These are phyloP conservation scores for Lophius americanus DNA, from an alignment of 2,797 vertebrate genomes.

Conservation along the genomic window DNA sequence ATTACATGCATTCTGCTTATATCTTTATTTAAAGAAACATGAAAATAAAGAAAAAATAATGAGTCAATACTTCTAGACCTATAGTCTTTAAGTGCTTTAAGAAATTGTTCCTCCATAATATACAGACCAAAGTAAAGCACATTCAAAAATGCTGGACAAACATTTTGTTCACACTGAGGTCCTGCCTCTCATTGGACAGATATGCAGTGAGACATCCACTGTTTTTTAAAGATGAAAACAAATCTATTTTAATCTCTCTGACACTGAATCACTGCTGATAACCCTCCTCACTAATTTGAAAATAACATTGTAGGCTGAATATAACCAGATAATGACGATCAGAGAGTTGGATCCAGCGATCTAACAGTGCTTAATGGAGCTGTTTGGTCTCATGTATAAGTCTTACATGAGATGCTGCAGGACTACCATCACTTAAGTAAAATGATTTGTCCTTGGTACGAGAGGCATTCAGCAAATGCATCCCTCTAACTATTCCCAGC, in stretches of 20 bases:
- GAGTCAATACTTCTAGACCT: too few species aligned
- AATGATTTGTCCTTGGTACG: conserved; percentile 7
- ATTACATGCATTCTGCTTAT: too few species aligned
- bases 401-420: conserved; percentile 37
- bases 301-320: conserved; percentile 9
- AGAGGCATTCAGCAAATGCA: conserved; percentile 27
- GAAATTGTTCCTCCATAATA: too few species aligned
- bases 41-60: too few species aligned
- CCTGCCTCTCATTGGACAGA: too few species aligned
- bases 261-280: conserved; percentile 25
- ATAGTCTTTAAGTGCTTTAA: too few species aligned
- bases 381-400: background rate
- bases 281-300: conserved; percentile 9
- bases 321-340: conserved; percentile 19
- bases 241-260: conserved; percentile 30
- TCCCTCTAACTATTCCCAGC: conserved; percentile 51
- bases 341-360: conserved; percentile 11
- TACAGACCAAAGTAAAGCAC: too few species aligned
- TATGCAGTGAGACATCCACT: background rate
- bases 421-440: conserved; percentile 9
- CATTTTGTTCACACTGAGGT: too few species aligned
- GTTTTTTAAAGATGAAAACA: background rate
- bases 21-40: too few species aligned
- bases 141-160: too few species aligned
- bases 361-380: conserved; percentile 10